These are phyloP conservation scores for Smithornis capensis DNA, from an alignment of 2,113 vertebrate species.

Conservation along the genomic window DNA sequence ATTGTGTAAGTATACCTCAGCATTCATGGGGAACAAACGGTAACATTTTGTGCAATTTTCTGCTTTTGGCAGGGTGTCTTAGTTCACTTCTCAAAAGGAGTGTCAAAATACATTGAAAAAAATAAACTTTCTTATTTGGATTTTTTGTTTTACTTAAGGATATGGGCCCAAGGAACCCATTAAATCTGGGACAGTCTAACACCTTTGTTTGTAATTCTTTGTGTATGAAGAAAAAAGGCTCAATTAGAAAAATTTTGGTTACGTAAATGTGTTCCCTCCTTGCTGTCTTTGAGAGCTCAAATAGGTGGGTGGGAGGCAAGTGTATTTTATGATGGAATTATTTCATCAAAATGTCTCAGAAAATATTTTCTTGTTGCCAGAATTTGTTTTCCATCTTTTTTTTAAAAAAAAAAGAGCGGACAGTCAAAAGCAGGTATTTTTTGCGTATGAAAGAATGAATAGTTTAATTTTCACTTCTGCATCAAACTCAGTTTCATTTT, in stretches of 20 bases:
- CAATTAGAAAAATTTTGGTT: background rate
- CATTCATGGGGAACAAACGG: constrained; percentile 66
- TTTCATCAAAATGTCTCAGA: background rate
- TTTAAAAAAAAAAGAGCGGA: background rate
- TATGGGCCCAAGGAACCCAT: constrained; percentile 14
- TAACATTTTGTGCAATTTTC: constrained; percentile 73
- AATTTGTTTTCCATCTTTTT: background rate
- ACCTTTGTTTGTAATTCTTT: background rate
- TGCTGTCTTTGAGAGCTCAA: background rate
- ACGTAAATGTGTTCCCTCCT: background rate
- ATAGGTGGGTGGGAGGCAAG: background rate
- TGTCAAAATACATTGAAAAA: constrained; percentile 70
- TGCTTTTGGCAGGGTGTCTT: constrained; percentile 70
- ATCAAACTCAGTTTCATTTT: background rate
- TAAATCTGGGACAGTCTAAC: background rate
- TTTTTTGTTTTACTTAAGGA: constrained; percentile 45
- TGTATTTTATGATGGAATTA: background rate
- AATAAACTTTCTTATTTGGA: constrained; percentile 46
- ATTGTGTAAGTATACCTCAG: constrained; percentile 68
- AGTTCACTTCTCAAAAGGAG: constrained; percentile 69
- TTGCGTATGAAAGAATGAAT: background rate
- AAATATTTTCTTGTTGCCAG: background rate
- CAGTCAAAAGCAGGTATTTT: background rate
- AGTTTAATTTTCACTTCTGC: background rate
- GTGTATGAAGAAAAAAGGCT: constrained; percentile 6